phyloP scores from a whole-genome alignment of 2,888 invertebrate genomes.

The Coronaproctus castanopsis region DNA sequence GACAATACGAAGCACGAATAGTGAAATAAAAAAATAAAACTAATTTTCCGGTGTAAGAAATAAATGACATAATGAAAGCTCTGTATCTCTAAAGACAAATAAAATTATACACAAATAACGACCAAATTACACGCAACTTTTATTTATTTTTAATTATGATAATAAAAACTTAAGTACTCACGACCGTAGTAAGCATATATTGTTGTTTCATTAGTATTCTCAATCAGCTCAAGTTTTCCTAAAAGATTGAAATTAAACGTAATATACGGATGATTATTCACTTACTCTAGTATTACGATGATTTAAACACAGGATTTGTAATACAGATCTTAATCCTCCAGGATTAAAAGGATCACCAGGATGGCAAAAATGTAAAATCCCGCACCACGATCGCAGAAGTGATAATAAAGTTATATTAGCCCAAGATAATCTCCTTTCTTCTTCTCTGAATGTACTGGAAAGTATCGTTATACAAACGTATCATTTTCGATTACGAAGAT shows the following conservation, averaged over 20 bases:
- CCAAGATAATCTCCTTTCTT: conserved; percentile 10
- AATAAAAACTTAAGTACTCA: too few relatives aligned
- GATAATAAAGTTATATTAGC: conserved; percentile 36
- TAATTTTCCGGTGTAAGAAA: too few relatives aligned
- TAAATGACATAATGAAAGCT: too few relatives aligned
- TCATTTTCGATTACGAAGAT: conserved; percentile 1
- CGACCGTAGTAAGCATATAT: too few relatives aligned
- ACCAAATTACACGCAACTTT: too few relatives aligned
- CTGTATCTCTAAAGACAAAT: too few relatives aligned
- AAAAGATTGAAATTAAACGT: too few relatives aligned
- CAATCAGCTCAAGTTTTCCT: too few relatives aligned
- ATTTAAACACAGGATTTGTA: conserved; percentile 13
- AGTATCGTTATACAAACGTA: background rate
- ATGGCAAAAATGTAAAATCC: conserved; percentile 68
- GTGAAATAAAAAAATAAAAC: background rate
- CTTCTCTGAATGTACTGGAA: conserved; percentile 8
- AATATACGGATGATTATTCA: too few relatives aligned
- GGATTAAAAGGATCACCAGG: conserved; percentile 29
- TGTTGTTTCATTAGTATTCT: too few relatives aligned
- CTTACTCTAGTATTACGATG: conserved; percentile 36
- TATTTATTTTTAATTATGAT: too few relatives aligned
- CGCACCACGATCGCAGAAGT: conserved; percentile 77
- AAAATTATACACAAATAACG: too few relatives aligned
- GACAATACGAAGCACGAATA: conserved; percentile 1
- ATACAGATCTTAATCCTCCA: conserved; percentile 15